Percentiles rank a stretch among this genome's conserved stretches.
Evolutionary conservation across 2,113 vertebrate species (phyloP).

Genomic region (Pan troglodytes): NHGRI_mPanTro3-v2.1_pri NC_072410.2:69919001-69919500

Average conservation of each 20-base stretch:
- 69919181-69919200: background rate
- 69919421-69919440: background rate
- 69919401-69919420: background rate
- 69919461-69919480: background rate
- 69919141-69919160: background rate
- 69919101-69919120: background rate
- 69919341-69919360: background rate
- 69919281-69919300: background rate
- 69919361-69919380: background rate
- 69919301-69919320: background rate
- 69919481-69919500: background rate
- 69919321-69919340: background rate
- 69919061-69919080: background rate
- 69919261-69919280: background rate
- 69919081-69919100: background rate
- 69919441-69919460: background rate
- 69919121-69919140: background rate
- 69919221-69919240: background rate
- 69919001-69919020: background rate
- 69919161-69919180: background rate
- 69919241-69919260: background rate
- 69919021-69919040: background rate
- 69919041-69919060: background rate
- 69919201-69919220: background rate
- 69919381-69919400: background rate